Evolutionary conservation across 2,113 vertebrate species (phyloP).

Genomic region (Protobothrops mucrosquamatus): DNA sequence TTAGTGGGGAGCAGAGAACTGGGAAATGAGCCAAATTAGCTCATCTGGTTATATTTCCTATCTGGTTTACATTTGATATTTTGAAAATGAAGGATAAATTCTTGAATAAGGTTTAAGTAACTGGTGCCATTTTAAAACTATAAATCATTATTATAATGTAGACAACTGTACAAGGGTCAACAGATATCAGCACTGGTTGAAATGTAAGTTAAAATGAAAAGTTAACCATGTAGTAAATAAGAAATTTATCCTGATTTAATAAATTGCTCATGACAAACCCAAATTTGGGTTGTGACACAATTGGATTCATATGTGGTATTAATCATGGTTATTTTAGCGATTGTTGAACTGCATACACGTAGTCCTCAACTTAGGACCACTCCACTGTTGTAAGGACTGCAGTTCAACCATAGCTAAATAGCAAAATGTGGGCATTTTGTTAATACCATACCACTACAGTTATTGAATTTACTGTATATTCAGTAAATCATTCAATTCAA

Average conservation of each 20-base stretch:
- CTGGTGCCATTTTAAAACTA: neutral
- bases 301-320: neutral
- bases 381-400: neutral
- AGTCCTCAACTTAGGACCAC: neutral
- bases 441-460: too few relatives aligned
- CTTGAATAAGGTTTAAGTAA: neutral
- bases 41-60: neutral
- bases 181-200: neutral
- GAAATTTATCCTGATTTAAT: neutral
- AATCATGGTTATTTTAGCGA: neutral
- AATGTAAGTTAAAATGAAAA: neutral
- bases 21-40: neutral
- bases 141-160: neutral
- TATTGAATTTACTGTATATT: neutral
- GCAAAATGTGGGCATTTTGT: neutral
- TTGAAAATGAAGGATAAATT: neutral
- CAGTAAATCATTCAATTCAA: neutral
- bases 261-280: neutral
- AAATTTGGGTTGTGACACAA: neutral
- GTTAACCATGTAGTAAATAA: neutral
- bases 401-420: neutral
- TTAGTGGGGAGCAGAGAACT: neutral
- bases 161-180: neutral
- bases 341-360: neutral
- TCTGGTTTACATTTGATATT: neutral